Percentiles rank a stretch among this genome's conserved stretches.
phyloP scores from a whole-genome alignment of 2,888 invertebrate genomes.

The Cristatella mucedo region DNA sequence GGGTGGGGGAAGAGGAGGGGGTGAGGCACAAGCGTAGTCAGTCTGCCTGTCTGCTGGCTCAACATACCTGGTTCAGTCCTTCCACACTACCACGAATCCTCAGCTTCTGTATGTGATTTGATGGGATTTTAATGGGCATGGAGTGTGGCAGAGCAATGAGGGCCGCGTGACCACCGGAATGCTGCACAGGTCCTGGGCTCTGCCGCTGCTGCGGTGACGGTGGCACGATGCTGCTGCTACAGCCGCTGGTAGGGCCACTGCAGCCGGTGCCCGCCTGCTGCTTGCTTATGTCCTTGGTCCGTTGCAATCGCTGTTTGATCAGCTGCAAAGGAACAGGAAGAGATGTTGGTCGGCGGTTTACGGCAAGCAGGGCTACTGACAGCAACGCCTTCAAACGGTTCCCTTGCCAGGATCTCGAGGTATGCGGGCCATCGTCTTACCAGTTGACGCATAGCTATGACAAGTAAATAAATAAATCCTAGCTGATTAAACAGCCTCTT shows the following conservation, averaged over 20 bases:
- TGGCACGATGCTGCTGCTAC: conserved; percentile 44
- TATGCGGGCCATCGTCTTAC: too few relatives aligned
- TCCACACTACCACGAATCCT: conserved; percentile 68
- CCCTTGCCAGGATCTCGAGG: too few relatives aligned
- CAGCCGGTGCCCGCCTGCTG: conserved; percentile 18
- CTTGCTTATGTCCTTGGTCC: conserved; percentile 23
- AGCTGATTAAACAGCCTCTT: too few relatives aligned
- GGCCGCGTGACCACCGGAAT: too few relatives aligned
- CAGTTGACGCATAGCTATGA: too few relatives aligned
- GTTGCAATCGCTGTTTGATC: conserved; percentile 25
- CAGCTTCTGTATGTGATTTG: conserved; percentile 45
- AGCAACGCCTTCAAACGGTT: too few relatives aligned
- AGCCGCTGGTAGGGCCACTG: too few relatives aligned
- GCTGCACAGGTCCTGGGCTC: conserved; percentile 14
- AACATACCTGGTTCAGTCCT: conserved; percentile 58
- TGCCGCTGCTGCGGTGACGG: conserved; percentile 21
- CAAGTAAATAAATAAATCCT: too few relatives aligned
- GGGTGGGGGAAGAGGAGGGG: conserved; percentile 23
- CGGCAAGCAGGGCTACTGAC: too few relatives aligned
- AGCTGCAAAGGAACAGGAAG: conserved; percentile 16
- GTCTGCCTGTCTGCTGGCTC: neutral
- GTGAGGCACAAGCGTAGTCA: conserved; percentile 7
- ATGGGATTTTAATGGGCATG: conserved; percentile 41
- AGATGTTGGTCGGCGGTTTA: too few relatives aligned
- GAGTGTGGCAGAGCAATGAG: conserved; percentile 27